phyloP scores from a whole-genome alignment of 2,888 invertebrate genomes.

The Rhamnusium bicolor region DNA sequence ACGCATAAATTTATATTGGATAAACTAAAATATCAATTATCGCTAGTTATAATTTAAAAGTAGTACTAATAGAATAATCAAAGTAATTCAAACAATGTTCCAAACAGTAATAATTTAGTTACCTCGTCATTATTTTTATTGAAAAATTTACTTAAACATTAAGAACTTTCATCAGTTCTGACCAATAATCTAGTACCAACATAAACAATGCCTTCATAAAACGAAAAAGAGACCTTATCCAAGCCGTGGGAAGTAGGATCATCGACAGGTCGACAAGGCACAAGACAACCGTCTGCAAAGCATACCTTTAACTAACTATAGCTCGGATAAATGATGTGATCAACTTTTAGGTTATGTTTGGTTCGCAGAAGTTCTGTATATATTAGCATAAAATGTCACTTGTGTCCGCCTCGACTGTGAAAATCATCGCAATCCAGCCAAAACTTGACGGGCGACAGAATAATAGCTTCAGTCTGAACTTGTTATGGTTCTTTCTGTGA shows the following conservation, averaged over 20 bases:
- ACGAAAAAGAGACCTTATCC: neutral
- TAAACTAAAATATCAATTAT: too few relatives aligned
- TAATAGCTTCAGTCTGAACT: slow-evolving; percentile 11
- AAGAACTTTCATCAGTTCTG: neutral
- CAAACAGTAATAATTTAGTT: neutral
- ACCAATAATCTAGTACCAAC: neutral
- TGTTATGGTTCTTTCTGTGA: slow-evolving; percentile 4
- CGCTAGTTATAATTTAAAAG: too few relatives aligned
- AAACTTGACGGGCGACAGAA: slow-evolving; percentile 13
- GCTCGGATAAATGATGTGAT: slow-evolving; percentile 4
- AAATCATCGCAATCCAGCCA: slow-evolving; percentile 4
- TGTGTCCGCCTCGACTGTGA: slow-evolving; percentile 4
- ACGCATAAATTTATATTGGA: too few relatives aligned
- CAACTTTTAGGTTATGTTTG: slow-evolving; percentile 8
- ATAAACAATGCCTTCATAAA: neutral
- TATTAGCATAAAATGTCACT: slow-evolving; percentile 5
- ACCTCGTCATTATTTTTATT: neutral
- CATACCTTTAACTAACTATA: neutral
- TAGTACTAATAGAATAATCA: too few relatives aligned
- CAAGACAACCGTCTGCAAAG: neutral
- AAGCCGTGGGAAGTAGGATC: neutral
- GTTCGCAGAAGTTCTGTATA: slow-evolving; percentile 1
- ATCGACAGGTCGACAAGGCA: neutral
- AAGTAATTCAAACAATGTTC: too few relatives aligned
- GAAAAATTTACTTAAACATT: neutral